Evolutionary conservation across 2,888 invertebrate genomes (phyloP), one percentile per base, ranked within the genome.

Genomic region (Agapostemon virescens): DNA sequence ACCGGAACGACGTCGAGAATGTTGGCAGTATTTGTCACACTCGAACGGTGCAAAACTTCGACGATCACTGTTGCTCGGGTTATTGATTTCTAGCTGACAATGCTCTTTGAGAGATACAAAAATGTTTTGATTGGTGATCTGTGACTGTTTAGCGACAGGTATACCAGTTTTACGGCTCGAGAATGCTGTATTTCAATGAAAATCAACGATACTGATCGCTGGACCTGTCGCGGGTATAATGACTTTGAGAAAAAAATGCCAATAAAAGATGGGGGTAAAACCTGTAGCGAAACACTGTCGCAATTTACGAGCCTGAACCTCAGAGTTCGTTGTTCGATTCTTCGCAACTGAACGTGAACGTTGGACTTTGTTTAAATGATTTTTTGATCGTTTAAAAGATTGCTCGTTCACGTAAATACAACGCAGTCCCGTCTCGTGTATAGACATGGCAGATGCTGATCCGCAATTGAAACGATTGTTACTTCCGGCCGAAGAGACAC

Each of bases 381-480:
- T 55, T 55, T 17, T 23, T 2, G 13, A 45, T 66, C 20, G 9
- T 66, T 30, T 66, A 30, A 7, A 40, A 2, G 13, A 64, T 9
- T 26, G 0, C 0, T 6, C 17, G n/a, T 38, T 64, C 1, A 63
- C 7, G 23, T 38, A 63, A 36, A 38, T 40, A 64, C 23, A 67
- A 20, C 4, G 5, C 17, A 20, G 20, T 68, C 15, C 30, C 11
- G 20, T 74, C 23, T 42, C 26, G 30, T 68, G 61, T 78, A 49
- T 74, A 89, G 89, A 81, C n/a, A 92, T 92, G 92, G 90, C 90
- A 49, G 92, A 92, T 33, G 79, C 89, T 70, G 92, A 92, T 87
- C 89, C 91, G 36, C 92, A 92, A 81, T 84, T 92, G 52, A 92
- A 91, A 81, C 89, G 90, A 64, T 89, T 92, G 20, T 84, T 92